Conservation (phyloP, 2,797 vertebrate species). For the Paratrypauchen microcephalus region DNA sequence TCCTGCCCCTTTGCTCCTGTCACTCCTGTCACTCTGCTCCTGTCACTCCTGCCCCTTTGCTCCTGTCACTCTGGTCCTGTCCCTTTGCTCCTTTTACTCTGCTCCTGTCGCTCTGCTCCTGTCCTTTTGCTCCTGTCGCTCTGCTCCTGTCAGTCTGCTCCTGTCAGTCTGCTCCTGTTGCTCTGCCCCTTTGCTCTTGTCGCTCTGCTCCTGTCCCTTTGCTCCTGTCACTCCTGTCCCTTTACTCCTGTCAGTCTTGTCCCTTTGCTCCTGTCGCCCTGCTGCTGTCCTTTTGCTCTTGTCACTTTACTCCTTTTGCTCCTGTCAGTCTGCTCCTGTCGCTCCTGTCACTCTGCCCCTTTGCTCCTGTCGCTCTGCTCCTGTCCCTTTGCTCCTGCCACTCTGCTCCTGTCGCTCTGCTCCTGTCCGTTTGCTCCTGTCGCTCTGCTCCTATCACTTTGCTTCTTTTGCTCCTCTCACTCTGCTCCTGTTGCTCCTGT, state of each 20-base stretch:
- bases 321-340: slow-evolving; percentile 48
- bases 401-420: slow-evolving; percentile 41
- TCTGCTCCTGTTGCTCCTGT: slow-evolving; percentile 46
- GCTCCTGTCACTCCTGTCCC: slow-evolving; percentile 57
- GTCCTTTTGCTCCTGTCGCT: slow-evolving; percentile 47
- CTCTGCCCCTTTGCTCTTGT: slow-evolving; percentile 38
- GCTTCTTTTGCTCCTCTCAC: slow-evolving; percentile 35
- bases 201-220: slow-evolving; percentile 54
- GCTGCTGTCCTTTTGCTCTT: slow-evolving; percentile 6
- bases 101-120: slow-evolving; percentile 53
- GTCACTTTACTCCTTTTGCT: slow-evolving; percentile 43
- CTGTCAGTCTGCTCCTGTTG: slow-evolving; percentile 28
- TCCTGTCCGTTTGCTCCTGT: too few relatives aligned
- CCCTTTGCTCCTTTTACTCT: slow-evolving; percentile 49
- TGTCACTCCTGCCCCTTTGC: slow-evolving; percentile 42
- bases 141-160: slow-evolving; percentile 44
- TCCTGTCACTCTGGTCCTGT: slow-evolving; percentile 47
- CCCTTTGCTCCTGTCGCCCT: slow-evolving; percentile 42
- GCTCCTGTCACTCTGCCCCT: slow-evolving; percentile 49
- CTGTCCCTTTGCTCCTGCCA: slow-evolving; percentile 50
- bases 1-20: too few relatives aligned
- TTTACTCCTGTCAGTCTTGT: slow-evolving; percentile 42
- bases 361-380: slow-evolving; percentile 53
- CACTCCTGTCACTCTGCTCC: slow-evolving; percentile 40
- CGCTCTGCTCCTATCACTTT: slow-evolving; percentile 46